These are phyloP conservation scores for Gryon sp. DNA, from an alignment of 1,140 invertebrate genomes.

Conservation along the genomic window DNA sequence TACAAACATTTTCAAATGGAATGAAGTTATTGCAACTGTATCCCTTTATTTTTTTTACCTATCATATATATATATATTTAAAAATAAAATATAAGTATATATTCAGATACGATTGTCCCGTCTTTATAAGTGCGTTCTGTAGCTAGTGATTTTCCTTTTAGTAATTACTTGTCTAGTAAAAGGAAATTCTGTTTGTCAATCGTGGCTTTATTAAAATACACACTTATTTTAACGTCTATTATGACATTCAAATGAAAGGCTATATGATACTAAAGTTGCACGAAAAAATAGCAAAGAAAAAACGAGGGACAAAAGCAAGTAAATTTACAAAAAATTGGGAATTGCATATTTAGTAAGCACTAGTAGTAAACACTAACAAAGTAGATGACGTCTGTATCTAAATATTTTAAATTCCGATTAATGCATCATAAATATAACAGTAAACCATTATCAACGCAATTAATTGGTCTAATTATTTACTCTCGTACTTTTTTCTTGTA, in stretches of 20 bases:
- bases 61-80: too few species aligned
- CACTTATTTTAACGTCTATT: conserved; percentile 56
- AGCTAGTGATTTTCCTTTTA: conserved; percentile 47
- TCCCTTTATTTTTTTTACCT: too few species aligned
- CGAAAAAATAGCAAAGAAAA: conserved; percentile 17
- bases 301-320: conserved; percentile 9
- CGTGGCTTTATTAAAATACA: conserved; percentile 67
- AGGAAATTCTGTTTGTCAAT: conserved; percentile 53
- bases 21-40: too few species aligned
- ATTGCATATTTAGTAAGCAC: conserved; percentile 63
- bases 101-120: too few species aligned
- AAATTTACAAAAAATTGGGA: conserved; percentile 45
- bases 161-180: too few species aligned
- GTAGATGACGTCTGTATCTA: conserved; percentile 53
- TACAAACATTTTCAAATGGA: too few species aligned
- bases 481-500: conserved; percentile 28
- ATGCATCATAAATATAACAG: conserved; percentile 66
- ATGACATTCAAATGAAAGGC: too few species aligned
- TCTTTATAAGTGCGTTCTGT: conserved; percentile 24
- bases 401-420: conserved; percentile 29
- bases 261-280: conserved; percentile 30
- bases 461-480: conserved; percentile 55
- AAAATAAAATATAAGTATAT: too few species aligned
- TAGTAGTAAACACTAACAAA: conserved; percentile 60
- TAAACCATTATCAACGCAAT: conserved; percentile 47